Evolutionary conservation across 2,113 vertebrate species (phyloP).

Genomic region (Osmerus eperlanus): DNA sequence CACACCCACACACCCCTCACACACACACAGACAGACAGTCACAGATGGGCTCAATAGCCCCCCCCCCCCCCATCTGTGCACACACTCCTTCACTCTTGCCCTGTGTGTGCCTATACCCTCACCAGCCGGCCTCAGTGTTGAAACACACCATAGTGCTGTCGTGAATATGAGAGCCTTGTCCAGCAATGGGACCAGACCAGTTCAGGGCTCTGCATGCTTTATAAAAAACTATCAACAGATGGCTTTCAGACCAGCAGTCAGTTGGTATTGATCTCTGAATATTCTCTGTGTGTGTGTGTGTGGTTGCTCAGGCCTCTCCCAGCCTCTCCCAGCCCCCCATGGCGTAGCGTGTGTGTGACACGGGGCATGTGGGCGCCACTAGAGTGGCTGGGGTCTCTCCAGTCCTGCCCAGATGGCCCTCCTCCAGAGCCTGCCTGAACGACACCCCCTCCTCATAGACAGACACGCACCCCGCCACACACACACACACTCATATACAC

Average conservation of each 20-base stretch:
- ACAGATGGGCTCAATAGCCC: not conserved
- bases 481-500: not conserved
- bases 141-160: slow-evolving; percentile 11
- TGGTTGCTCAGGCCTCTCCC: not conserved
- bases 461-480: not conserved
- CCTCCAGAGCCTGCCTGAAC: not conserved
- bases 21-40: not conserved
- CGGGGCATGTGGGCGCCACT: not conserved
- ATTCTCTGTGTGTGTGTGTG: not conserved
- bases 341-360: not conserved
- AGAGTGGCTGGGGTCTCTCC: not conserved
- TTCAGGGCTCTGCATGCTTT: slow-evolving; percentile 51
- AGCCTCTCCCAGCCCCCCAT: not conserved
- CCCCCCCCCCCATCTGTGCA: not conserved
- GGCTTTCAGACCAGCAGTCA: not conserved
- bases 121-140: slow-evolving; percentile 18
- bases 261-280: not conserved
- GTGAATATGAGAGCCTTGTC: slow-evolving; percentile 57
- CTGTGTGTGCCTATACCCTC: slow-evolving; percentile 6
- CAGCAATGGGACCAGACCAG: slow-evolving; percentile 50
- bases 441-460: not conserved
- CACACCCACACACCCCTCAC: not conserved
- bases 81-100: slow-evolving; percentile 4
- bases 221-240: not conserved
- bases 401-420: not conserved